Percentiles rank a stretch among this genome's conserved stretches.
These are phyloP conservation scores for Eidolon helvum DNA, from an alignment of 2,113 vertebrate species.

Conservation along the genomic window DNA sequence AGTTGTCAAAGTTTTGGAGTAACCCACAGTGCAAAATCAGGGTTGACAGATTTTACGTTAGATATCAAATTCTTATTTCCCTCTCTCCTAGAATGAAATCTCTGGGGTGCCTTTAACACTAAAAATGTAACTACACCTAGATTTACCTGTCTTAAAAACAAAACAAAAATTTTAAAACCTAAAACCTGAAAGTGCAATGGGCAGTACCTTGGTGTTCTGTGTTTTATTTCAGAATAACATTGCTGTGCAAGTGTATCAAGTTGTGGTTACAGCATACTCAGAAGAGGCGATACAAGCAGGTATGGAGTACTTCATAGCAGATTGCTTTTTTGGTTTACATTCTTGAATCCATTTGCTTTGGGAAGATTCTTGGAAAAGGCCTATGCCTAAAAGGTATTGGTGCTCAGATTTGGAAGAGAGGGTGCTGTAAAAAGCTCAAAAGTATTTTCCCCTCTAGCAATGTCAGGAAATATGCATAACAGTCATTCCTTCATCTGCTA, in stretches of 20 bases:
- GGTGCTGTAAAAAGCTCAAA: neutral
- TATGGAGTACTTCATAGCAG: neutral
- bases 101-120: neutral
- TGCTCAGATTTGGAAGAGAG: neutral
- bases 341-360: neutral
- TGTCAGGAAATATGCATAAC: neutral
- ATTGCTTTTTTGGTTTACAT: neutral
- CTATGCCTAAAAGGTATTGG: neutral
- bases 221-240: constrained; percentile 59
- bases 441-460: neutral
- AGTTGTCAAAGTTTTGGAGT: neutral
- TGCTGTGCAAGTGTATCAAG: constrained; percentile 77
- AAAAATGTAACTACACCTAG: neutral
- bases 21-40: neutral
- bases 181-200: neutral
- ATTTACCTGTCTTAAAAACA: neutral
- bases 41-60: neutral
- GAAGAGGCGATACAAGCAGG: constrained; percentile 56
- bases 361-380: neutral
- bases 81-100: neutral
- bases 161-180: neutral
- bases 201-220: neutral
- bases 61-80: neutral
- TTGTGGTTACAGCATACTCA: constrained; percentile 56
- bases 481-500: neutral